These are phyloP conservation scores for Camponotus floridanus DNA, from an alignment of 1,140 invertebrate species.

Conservation along the genomic window DNA sequence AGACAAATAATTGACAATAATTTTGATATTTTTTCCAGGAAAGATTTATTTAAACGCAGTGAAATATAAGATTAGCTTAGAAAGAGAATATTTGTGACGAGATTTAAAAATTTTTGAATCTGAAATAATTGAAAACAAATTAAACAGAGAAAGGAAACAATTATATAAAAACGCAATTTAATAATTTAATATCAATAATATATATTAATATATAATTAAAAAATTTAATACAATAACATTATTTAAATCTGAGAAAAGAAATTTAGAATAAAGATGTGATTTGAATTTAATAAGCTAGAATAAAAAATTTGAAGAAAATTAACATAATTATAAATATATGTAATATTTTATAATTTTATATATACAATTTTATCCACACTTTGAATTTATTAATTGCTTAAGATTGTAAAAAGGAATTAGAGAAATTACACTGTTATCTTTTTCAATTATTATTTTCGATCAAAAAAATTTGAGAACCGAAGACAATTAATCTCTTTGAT, in stretches of 20 bases:
- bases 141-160: not conserved
- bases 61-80: not conserved
- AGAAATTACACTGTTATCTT: not conserved
- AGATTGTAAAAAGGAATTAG: not conserved
- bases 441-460: not conserved
- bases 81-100: not conserved
- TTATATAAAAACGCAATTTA: not conserved
- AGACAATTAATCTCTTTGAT: not conserved
- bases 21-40: not conserved
- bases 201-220: not conserved
- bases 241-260: not conserved
- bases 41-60: not conserved
- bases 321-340: too few relatives aligned
- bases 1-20: not conserved
- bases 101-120: not conserved
- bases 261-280: not conserved
- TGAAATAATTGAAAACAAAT: not conserved
- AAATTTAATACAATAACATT: not conserved
- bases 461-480: not conserved
- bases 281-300: not conserved
- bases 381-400: not conserved
- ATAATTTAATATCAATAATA: not conserved
- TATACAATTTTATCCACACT: not conserved
- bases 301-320: not conserved
- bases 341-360: not conserved